Evolutionary conservation across 2,797 vertebrate genomes (phyloP), one percentile per base, ranked within the genome.

Genomic region (Poecilia gillii): DNA sequence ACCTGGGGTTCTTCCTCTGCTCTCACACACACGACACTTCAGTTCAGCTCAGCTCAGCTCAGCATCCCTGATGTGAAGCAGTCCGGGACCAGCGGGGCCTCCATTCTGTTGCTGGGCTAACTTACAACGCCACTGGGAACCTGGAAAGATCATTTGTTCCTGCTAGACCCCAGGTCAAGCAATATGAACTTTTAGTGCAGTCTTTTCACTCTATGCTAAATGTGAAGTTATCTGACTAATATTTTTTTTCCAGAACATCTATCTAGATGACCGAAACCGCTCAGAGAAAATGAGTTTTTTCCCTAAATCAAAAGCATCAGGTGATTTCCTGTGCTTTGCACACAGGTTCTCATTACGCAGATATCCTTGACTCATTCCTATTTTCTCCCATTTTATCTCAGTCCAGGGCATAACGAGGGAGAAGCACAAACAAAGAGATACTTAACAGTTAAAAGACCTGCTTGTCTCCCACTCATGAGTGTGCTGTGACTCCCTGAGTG

Each of bases 401-500:
- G 85, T 86, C 89, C 84, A 91, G 85, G 55, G 16, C 25, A 23
- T 31, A 77, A 41, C 49, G 75, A 81, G 64, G 73, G 64, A 70
- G 64, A 28, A n/a, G 0, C 8, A 57, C 49, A 64, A 43, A 73
- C 46, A 80, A 47, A 84, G 70, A 78, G 80, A 79, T 78, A 87
- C 75, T 84, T 79, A 73, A 73, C 33, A 49, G 75, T 81, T 92
- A 86, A 90, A 89, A 84, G 78, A 87, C 87, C 80, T 90, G 80
- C 72, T 76, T 55, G 76, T 86, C 88, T 92, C 89, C 89, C 82
- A 87, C 93, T 92, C 84, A 81, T 43, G 57, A 73, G 78, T 79
- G 75, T 25, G 73, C 75, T 49, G 47, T 72, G 84, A 88, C 86
- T 85, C 88, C 86, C 70, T 6, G 4, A 78, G 39, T 3, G 76